Percentiles rank a stretch among this genome's conserved stretches.
These are phyloP conservation scores for Brachyrhaphis roseni DNA, from an alignment of 2,797 vertebrate genomes.

Conservation along the genomic window DNA sequence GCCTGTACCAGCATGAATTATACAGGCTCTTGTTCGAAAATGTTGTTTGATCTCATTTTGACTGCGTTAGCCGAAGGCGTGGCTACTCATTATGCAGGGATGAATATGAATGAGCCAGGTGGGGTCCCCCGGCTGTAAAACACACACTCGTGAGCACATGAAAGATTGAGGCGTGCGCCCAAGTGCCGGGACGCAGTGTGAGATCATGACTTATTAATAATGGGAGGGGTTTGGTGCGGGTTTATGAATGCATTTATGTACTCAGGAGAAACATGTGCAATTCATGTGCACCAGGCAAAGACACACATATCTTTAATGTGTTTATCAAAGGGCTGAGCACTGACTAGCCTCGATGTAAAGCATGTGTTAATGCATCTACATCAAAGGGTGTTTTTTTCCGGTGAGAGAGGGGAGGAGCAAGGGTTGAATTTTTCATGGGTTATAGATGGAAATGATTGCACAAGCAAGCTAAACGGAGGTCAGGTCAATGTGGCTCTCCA, in stretches of 20 bases:
- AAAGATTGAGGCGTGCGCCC: conserved; percentile 56
- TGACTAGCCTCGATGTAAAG: conserved; percentile 63
- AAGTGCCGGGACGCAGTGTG: conserved; percentile 56
- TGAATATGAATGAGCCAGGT: conserved; percentile 78
- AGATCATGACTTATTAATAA: conserved; percentile 80
- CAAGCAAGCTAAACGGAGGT: conserved; percentile 44
- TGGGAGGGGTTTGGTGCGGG: conserved; percentile 72
- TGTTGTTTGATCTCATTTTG: conserved; percentile 73
- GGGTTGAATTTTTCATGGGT: conserved; percentile 69
- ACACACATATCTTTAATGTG: conserved; percentile 73
- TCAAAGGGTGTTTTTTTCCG: conserved; percentile 58
- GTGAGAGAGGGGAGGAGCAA: conserved; percentile 33
- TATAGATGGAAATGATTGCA: conserved; percentile 46
- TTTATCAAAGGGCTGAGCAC: conserved; percentile 75
- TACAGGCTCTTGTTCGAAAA: conserved; percentile 67
- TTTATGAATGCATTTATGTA: conserved; percentile 77
- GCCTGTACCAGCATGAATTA: conserved; percentile 64
- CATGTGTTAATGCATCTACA: conserved; percentile 69
- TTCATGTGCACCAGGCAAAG: conserved; percentile 60
- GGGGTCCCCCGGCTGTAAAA: conserved; percentile 62
- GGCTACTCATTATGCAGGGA: conserved; percentile 68
- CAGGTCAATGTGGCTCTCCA: conserved; percentile 32
- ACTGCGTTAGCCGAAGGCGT: conserved; percentile 63
- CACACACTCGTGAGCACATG: conserved; percentile 71
- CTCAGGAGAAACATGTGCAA: conserved; percentile 63